Evolutionary conservation across 2,113 vertebrate species (phyloP), one percentile per base, ranked within the genome.

Genomic region (Anas platyrhynchos): DNA sequence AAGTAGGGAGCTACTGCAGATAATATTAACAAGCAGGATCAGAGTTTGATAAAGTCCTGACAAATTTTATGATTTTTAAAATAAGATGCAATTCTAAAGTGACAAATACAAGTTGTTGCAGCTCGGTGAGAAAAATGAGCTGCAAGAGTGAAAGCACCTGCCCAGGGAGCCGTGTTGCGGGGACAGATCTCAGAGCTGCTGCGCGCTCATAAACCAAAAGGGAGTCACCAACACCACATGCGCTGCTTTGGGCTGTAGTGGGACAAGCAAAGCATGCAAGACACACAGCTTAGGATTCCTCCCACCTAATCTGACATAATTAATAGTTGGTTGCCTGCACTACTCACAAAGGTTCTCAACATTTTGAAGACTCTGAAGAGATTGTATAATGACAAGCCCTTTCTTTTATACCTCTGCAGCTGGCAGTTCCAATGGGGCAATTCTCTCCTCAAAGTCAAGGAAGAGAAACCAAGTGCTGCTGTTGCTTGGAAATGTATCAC

Each of bases 121-220:
- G 4, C 2, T 11, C 27, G 31, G 38, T 43, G 79, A 66, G 55
- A 65, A 62, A 80, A 26, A 80, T 23, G 48, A 13, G 15, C 13
- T 46, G 52, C 0, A 4, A 55, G 43, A n/a, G 50, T 3, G 2
- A 0, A 63, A 36, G 54, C 0, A 2, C 17, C 63, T 78, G 55
- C 16, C 59, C 50, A 29, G 36, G 55, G 12, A 25, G 15, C 5
- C 0, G 0, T 16, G 6, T 1, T 13, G 59, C 44, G 38, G 32
- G 34, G 36, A 73, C 78, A 7, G 21, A 34, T 16, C 34, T 62
- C 46, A 55, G 31, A 88, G 59, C 6, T 67, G n/a, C 68, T 46
- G 23, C 1, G 1, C 56, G 29, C 16, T 59, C 59, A 22, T 43
- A 26, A 16, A 67, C 16, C 1, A 0, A 32, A 44, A 25, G 6